Conservation (phyloP, 2,888 invertebrate species). For the Drosophila merina region DNA sequence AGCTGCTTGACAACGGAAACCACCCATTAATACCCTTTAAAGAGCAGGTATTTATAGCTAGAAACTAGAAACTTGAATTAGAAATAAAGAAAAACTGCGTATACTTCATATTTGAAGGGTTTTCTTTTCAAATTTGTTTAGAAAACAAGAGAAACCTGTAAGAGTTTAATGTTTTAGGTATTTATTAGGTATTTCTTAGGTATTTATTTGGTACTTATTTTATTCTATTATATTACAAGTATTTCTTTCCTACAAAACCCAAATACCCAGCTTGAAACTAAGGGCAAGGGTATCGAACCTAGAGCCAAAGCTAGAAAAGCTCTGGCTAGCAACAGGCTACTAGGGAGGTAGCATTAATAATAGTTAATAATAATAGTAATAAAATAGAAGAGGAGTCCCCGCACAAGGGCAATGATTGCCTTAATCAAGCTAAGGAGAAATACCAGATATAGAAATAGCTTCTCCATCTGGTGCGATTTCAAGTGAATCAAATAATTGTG, state of each 20-base stretch:
- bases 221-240: not conserved
- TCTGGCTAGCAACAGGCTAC: constrained; percentile 59
- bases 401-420: constrained; percentile 52
- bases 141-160: no score
- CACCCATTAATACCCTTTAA: not conserved
- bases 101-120: no score
- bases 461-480: constrained; percentile 39
- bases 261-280: not conserved
- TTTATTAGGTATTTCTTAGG: no score
- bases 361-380: constrained; percentile 54
- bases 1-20: not conserved
- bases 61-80: not conserved
- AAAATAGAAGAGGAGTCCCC: constrained; percentile 44
- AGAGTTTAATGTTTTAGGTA: no score
- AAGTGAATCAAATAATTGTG: constrained; percentile 43
- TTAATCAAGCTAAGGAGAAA: constrained; percentile 50
- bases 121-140: no score
- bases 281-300: constrained; percentile 40
- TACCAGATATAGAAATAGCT: not conserved
- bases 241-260: not conserved
- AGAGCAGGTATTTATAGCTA: not conserved
- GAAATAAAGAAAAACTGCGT: not conserved
- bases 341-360: not conserved
- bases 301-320: constrained; percentile 12
- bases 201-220: not conserved